Percentiles rank a stretch among this genome's conserved stretches.
phyloP scores from a whole-genome alignment of 2,888 invertebrate species.

The Metopia argyrocephala region DNA sequence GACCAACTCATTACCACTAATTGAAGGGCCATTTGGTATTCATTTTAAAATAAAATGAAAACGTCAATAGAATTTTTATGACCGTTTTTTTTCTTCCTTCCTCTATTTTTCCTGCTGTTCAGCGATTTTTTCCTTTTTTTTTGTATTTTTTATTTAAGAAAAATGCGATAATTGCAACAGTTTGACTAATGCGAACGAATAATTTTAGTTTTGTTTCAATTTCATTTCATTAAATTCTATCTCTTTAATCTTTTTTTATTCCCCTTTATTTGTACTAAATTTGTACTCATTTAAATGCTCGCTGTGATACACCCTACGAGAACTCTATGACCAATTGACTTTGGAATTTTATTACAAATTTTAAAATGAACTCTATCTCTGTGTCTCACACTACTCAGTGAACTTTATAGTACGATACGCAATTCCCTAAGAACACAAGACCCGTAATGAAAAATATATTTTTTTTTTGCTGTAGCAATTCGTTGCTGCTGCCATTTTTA shows the following conservation, averaged over 20 bases:
- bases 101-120: too few relatives aligned
- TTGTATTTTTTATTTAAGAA: background rate
- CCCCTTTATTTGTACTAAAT: too few relatives aligned
- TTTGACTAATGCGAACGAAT: background rate
- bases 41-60: constrained; percentile 19
- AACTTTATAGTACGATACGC: too few relatives aligned
- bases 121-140: too few relatives aligned
- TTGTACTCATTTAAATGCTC: too few relatives aligned
- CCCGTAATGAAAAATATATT: constrained; percentile 12
- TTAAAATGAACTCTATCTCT: constrained; percentile 27
- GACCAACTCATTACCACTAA: constrained; percentile 29
- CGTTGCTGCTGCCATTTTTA: too few relatives aligned
- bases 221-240: too few relatives aligned
- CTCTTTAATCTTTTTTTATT: too few relatives aligned
- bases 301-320: too few relatives aligned
- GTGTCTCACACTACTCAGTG: too few relatives aligned
- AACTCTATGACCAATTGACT: constrained; percentile 23
- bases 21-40: constrained; percentile 29
- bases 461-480: too few relatives aligned
- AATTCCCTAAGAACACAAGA: background rate
- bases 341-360: constrained; percentile 13
- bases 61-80: background rate
- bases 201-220: too few relatives aligned
- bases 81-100: background rate
- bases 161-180: constrained; percentile 36